A percentile compares a stretch with the other conserved stretches of the same genome.
phyloP scores from a whole-genome alignment of 1,140 invertebrate species.

The Amphibalanus amphitrite region DNA sequence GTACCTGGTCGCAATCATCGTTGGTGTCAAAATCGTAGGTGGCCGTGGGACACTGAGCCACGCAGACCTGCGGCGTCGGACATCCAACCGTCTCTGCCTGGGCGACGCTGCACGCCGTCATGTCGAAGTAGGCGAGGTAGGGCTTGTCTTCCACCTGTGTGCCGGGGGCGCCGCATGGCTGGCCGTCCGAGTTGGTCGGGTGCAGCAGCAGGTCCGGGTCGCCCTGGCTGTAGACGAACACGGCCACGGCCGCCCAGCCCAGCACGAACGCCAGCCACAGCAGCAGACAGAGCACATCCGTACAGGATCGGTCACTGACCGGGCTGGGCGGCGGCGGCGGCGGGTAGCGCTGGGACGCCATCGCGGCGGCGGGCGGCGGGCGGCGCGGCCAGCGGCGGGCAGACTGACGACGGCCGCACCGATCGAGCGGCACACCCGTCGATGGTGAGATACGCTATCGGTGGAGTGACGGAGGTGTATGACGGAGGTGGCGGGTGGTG shows the following conservation, averaged over 20 bases:
- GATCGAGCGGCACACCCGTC: no score
- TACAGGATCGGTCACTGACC: constrained; percentile 59
- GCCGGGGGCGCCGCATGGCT: constrained; percentile 28
- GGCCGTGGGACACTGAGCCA: constrained; percentile 47
- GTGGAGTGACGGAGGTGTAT: no score
- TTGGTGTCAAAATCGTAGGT: constrained; percentile 28
- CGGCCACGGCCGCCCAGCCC: constrained; percentile 52
- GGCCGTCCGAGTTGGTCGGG: constrained; percentile 42
- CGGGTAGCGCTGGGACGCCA: no score
- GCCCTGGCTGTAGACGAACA: constrained; percentile 47
- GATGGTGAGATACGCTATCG: no score
- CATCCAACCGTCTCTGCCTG: constrained; percentile 57
- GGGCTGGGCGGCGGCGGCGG: constrained; percentile 37
- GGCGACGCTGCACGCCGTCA: constrained; percentile 49
- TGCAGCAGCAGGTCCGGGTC: constrained; percentile 58
- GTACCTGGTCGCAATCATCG: constrained; percentile 20
- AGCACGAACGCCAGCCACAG: constrained; percentile 59
- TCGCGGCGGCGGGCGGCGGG: no score
- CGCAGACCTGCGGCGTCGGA: constrained; percentile 68
- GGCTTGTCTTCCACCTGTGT: constrained; percentile 41
- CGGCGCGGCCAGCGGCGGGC: no score
- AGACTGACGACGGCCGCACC: no score
- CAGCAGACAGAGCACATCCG: constrained; percentile 72
- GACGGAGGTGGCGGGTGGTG: no score
- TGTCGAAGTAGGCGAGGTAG: constrained; percentile 68